A percentile compares a stretch with the other conserved stretches of the same genome.
These are phyloP conservation scores for Thalassophryne amazonica DNA, from an alignment of 2,797 vertebrate species.

Conservation along the genomic window DNA sequence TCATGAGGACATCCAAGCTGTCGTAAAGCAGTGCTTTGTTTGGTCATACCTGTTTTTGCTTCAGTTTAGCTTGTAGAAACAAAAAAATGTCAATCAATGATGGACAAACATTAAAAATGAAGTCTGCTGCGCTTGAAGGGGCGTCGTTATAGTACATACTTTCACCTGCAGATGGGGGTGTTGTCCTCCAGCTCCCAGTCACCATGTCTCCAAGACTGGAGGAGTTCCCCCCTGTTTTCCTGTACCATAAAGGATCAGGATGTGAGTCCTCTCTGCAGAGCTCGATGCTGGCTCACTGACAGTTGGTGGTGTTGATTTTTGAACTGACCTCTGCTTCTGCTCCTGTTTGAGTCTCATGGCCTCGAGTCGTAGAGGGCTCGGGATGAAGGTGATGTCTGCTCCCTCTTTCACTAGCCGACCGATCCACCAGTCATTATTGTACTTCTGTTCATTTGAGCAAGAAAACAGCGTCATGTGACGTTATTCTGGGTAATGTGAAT, in stretches of 20 bases:
- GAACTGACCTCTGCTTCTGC: conserved; percentile 88
- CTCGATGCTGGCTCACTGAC: not conserved
- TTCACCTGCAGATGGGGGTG: conserved; percentile 93
- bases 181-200: conserved; percentile 88
- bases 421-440: conserved; percentile 98
- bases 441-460: conserved; percentile 79
- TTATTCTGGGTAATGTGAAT: not conserved
- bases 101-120: conserved; percentile 6
- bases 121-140: not conserved
- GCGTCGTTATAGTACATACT: conserved; percentile 60
- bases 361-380: conserved; percentile 93
- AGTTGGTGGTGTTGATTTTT: not conserved
- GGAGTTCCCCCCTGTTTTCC: conserved; percentile 88
- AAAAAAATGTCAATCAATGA: conserved; percentile 74
- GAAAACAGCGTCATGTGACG: conserved; percentile 13
- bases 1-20: not conserved
- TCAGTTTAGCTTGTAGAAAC: conserved; percentile 93
- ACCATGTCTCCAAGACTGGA: conserved; percentile 90
- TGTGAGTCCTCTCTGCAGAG: not conserved
- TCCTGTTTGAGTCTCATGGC: conserved; percentile 95
- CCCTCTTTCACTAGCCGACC: conserved; percentile 95
- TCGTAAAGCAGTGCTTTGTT: not conserved
- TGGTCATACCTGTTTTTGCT: conserved; percentile 94
- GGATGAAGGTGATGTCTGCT: conserved; percentile 94
- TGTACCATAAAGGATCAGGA: conserved; percentile 43